Conservation (phyloP, 2,888 invertebrate genomes). For the Unio pictorum region DNA sequence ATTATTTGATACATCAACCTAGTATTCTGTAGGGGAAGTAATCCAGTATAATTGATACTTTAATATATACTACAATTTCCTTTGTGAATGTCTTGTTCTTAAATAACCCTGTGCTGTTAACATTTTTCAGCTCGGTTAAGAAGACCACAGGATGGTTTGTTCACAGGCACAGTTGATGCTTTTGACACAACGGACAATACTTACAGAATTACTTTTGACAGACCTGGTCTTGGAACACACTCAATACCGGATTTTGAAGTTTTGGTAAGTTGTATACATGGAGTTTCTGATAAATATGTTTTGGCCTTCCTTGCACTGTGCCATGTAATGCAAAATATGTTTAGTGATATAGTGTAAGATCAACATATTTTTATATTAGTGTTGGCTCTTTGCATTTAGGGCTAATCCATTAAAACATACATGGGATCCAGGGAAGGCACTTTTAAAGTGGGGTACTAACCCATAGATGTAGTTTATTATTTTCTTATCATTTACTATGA, state of each 20-base stretch:
- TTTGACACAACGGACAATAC: conserved; percentile 95
- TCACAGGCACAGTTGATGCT: conserved; percentile 94
- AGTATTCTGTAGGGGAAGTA: background rate
- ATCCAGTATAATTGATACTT: background rate
- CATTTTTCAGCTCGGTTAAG: conserved; percentile 85
- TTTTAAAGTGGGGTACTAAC: too few relatives aligned
- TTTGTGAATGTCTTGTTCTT: background rate
- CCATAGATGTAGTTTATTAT: too few relatives aligned
- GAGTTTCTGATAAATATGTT: background rate
- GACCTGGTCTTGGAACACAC: conserved; percentile 92
- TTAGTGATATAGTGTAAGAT: background rate
- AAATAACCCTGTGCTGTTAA: background rate
- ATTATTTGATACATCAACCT: background rate
- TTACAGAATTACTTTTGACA: conserved; percentile 94
- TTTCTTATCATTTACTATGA: too few relatives aligned
- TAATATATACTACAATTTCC: background rate
- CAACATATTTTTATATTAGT: too few relatives aligned
- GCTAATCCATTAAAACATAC: too few relatives aligned
- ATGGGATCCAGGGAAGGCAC: too few relatives aligned
- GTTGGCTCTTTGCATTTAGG: too few relatives aligned
- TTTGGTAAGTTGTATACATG: conserved; percentile 71
- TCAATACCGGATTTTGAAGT: conserved; percentile 98
- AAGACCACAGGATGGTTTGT: conserved; percentile 94
- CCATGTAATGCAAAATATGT: background rate
- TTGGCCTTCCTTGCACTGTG: background rate